These are phyloP conservation scores for Drusus annulatus DNA, from an alignment of 1,140 invertebrate genomes.

Conservation along the genomic window DNA sequence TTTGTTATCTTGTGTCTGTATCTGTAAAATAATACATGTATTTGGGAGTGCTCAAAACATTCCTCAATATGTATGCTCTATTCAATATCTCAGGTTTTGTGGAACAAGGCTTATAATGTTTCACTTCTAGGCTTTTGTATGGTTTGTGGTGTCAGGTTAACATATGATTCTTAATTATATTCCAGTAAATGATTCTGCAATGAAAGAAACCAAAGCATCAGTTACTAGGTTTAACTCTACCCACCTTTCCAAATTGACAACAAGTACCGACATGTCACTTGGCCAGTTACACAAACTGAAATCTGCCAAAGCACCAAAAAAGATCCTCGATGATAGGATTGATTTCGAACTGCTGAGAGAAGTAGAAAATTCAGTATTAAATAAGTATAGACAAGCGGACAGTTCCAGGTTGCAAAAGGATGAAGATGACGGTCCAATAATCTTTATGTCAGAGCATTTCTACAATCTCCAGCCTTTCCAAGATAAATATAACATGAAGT, in stretches of 20 bases:
- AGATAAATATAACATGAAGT: slow-evolving; percentile 59
- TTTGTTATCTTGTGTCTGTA: too few relatives aligned
- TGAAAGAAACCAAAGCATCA: slow-evolving; percentile 75
- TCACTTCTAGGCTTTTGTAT: too few relatives aligned
- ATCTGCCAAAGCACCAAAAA: slow-evolving; percentile 64
- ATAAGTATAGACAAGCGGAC: slow-evolving; percentile 61
- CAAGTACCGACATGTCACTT: slow-evolving; percentile 71
- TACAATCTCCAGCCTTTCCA: slow-evolving; percentile 61
- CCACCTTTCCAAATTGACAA: slow-evolving; percentile 76
- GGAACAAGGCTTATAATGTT: too few relatives aligned
- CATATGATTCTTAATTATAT: slow-evolving; percentile 44
- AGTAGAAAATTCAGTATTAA: slow-evolving; percentile 66
- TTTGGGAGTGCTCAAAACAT: too few relatives aligned
- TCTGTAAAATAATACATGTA: too few relatives aligned
- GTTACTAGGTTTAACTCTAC: slow-evolving; percentile 76
- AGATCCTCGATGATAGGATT: slow-evolving; percentile 62
- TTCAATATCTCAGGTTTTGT: too few relatives aligned
- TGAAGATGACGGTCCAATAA: slow-evolving; percentile 68
- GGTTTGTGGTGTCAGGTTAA: too few relatives aligned
- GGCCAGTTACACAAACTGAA: slow-evolving; percentile 73
- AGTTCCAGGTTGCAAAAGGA: slow-evolving; percentile 59
- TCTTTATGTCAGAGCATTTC: slow-evolving; percentile 66
- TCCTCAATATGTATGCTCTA: too few relatives aligned
- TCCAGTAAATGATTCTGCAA: slow-evolving; percentile 74
- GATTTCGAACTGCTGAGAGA: slow-evolving; percentile 67